These are phyloP conservation scores for Cuculus canorus DNA, from an alignment of 2,797 vertebrate genomes.

Conservation along the genomic window DNA sequence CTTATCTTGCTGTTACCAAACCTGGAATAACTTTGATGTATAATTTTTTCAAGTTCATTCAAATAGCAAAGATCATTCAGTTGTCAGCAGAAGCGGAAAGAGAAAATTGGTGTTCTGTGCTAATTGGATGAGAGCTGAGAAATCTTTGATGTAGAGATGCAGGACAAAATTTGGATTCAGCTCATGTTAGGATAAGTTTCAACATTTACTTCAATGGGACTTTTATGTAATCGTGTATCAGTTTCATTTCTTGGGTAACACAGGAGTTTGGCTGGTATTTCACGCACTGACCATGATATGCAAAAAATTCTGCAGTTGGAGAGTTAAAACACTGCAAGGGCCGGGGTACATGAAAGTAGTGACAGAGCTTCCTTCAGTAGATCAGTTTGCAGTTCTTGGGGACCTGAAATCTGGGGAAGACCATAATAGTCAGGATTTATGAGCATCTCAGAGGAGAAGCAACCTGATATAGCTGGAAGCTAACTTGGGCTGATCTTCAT, in stretches of 20 bases:
- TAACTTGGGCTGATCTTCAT: background rate
- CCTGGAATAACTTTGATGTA: background rate
- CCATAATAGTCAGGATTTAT: background rate
- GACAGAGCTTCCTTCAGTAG: background rate
- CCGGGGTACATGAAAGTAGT: background rate
- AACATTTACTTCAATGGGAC: background rate
- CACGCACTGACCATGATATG: background rate
- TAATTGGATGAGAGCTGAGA: background rate
- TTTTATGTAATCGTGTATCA: background rate
- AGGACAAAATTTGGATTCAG: background rate
- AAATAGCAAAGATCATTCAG: background rate
- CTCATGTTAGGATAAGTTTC: background rate
- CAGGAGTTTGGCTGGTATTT: background rate
- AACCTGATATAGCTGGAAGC: background rate
- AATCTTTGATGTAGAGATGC: background rate
- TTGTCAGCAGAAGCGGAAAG: slow-evolving; percentile 21
- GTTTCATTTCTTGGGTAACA: background rate
- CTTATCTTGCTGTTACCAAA: background rate
- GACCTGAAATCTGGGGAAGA: background rate
- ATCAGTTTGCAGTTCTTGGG: background rate
- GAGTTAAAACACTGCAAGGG: background rate
- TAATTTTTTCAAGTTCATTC: slow-evolving; percentile 20
- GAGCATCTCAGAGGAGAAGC: background rate
- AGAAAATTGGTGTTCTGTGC: background rate
- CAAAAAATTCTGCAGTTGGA: background rate